Evolutionary conservation across 2,113 vertebrate genomes (phyloP).

Genomic region (cat (Felis catus)): F.catus_Fca126_mat1.0 CM031416.1:100078501-100079000

Average conservation of each 20-base stretch:
- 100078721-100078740: constrained; percentile 41
- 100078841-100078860: too few relatives aligned
- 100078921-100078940: too few relatives aligned
- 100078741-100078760: constrained; percentile 1
- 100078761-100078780: background rate
- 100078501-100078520: constrained; percentile 42
- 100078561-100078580: constrained; percentile 4
- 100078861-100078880: too few relatives aligned
- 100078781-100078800: background rate
- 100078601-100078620: background rate
- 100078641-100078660: constrained; percentile 34
- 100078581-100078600: constrained; percentile 4
- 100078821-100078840: too few relatives aligned
- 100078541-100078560: constrained; percentile 47
- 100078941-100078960: too few relatives aligned
- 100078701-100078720: background rate
- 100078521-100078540: constrained; percentile 15
- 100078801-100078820: background rate
- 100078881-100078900: too few relatives aligned
- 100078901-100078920: too few relatives aligned
- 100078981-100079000: too few relatives aligned
- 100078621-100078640: constrained; percentile 14
- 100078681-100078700: constrained; percentile 8
- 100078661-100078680: background rate
- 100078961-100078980: too few relatives aligned